These are phyloP conservation scores for Agelastica alni DNA, from an alignment of 2,888 invertebrate genomes.

Conservation along the genomic window DNA sequence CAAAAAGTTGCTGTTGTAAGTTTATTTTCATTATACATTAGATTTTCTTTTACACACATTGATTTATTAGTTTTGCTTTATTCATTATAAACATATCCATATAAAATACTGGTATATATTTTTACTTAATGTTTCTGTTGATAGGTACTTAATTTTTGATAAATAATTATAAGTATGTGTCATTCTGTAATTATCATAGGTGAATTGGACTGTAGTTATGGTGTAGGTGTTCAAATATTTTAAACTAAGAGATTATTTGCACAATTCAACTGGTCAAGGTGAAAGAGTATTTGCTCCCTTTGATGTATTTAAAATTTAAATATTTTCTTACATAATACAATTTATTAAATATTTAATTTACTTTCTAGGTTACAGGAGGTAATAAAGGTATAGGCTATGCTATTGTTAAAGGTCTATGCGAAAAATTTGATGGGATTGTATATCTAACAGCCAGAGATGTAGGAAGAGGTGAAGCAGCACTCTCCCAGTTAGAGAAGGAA, in stretches of 20 bases:
- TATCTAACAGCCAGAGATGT: constrained; percentile 71
- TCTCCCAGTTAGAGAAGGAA: constrained; percentile 62
- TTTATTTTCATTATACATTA: background rate
- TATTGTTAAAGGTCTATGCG: constrained; percentile 68
- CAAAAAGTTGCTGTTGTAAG: constrained; percentile 9
- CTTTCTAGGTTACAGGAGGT: constrained; percentile 66
- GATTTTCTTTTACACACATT: no score
- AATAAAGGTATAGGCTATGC: constrained; percentile 75
- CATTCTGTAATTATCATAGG: background rate
- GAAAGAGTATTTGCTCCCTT: background rate
- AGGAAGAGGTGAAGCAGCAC: constrained; percentile 63
- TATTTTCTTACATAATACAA: background rate
- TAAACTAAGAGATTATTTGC: no score
- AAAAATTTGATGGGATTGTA: constrained; percentile 68
- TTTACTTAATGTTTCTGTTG: background rate
- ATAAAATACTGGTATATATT: background rate
- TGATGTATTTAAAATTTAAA: background rate
- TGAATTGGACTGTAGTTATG: background rate
- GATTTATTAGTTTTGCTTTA: no score
- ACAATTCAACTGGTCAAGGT: background rate
- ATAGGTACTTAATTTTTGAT: background rate
- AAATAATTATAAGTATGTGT: background rate
- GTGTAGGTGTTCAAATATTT: no score
- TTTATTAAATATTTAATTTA: background rate
- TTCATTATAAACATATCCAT: background rate